Conservation (phyloP, 2,113 vertebrate species). For the Fregata magnificens region DNA sequence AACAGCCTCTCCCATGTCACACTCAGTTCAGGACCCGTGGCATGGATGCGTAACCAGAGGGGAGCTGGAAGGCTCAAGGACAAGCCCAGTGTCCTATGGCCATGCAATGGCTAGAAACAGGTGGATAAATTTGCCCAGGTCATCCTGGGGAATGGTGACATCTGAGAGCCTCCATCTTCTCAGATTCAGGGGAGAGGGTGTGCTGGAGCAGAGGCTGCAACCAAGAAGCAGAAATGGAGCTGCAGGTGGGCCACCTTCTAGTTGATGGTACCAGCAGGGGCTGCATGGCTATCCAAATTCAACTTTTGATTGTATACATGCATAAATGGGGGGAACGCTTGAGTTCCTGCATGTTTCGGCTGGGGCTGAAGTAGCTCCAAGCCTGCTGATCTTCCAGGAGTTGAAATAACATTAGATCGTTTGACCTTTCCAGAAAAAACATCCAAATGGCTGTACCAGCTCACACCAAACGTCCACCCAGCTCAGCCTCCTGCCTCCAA, state of each 20-base stretch:
- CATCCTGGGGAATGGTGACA: neutral
- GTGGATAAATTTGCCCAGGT: neutral
- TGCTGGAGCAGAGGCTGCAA: neutral
- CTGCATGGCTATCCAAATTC: neutral
- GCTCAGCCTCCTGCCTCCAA: neutral
- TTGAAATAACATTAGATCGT: neutral
- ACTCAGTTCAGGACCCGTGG: fast-evolving
- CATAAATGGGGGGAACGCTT: fast-evolving
- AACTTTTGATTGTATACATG: neutral
- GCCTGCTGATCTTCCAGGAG: neutral
- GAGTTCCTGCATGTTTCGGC: neutral
- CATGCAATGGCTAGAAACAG: neutral
- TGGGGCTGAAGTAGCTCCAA: neutral
- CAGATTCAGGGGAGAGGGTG: neutral
- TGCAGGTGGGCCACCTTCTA: neutral
- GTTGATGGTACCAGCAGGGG: neutral
- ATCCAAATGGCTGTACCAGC: neutral
- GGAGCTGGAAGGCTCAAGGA: neutral
- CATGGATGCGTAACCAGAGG: neutral
- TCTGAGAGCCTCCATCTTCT: neutral
- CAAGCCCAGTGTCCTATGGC: neutral
- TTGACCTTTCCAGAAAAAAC: neutral
- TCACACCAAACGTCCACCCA: neutral
- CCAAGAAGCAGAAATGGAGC: neutral
- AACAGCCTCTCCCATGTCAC: neutral